Conservation (phyloP, 2,797 vertebrate species). For the Myiothlypis chrysogaster region DNA sequence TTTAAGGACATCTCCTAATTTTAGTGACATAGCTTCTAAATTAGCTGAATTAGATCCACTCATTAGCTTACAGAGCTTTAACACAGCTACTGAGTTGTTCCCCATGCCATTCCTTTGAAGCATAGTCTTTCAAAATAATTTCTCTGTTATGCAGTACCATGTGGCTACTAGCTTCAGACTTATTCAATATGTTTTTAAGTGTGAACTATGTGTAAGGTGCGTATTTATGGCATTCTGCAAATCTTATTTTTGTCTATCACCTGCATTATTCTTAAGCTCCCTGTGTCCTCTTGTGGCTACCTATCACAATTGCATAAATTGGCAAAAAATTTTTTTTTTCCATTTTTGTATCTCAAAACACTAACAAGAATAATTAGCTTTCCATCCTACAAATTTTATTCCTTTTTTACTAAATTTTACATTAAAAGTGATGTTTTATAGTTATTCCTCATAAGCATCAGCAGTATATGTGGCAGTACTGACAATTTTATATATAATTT, state of each 20-base stretch:
- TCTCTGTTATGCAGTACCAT: neutral
- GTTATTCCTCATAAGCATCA: neutral
- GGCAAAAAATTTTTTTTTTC: neutral
- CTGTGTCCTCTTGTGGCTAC: conserved; percentile 16
- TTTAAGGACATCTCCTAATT: neutral
- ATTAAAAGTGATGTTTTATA: neutral
- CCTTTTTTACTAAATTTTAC: neutral
- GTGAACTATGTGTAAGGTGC: neutral
- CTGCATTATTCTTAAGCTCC: neutral
- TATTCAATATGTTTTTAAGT: neutral
- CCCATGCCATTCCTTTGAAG: neutral
- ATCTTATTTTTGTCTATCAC: neutral
- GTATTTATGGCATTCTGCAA: neutral
- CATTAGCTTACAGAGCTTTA: neutral
- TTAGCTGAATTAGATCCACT: neutral
- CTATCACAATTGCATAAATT: neutral
- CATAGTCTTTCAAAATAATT: neutral
- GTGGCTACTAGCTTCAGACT: neutral
- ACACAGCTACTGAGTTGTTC: neutral
- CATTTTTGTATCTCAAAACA: neutral
- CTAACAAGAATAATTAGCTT: neutral
- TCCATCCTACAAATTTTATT: neutral
- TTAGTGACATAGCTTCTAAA: neutral
- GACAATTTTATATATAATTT: neutral
- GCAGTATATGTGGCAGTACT: neutral